Evolutionary conservation across 2,797 vertebrate genomes (phyloP), one percentile per base, ranked within the genome.

Genomic region (Parambassis ranga): DNA sequence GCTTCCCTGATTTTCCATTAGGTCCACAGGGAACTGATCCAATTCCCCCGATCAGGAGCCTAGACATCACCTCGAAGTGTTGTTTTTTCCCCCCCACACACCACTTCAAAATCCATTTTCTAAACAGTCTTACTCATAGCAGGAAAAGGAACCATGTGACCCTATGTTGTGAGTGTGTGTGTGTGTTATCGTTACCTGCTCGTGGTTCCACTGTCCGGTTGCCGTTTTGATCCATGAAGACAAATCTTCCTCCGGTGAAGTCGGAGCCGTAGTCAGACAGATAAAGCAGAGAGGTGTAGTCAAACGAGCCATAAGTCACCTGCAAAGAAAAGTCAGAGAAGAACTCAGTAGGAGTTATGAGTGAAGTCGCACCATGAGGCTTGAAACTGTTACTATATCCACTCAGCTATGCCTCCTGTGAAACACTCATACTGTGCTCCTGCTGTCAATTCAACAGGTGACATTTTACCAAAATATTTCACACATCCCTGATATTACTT

Each of bases 281-380:
- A 65, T 98, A 98, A 0, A 99, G 93, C 63, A 99, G 90, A 0
- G 96, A 97, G 0, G 96, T 99, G 81, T 99, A 99, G 86, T 99
- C 97, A 58, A 98, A 99, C 2, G 96, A 98, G 42, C 96, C 97
- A 0, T 98, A 98, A 0, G 96, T 98, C 67, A 95, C 94, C 97
- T 98, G 24, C 9, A 37, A 22, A 67, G 37, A 22, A 67, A 7
- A 27, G 42, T 0, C 32, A 67, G 13, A 58, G 20, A 56, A n/a
- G 15, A 14, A 44, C 10, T 28, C 6, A 20, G 14, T 1, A 7
- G 2, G 4, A 48, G 38, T 8, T 39, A 30, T 8, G 10, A 47
- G 13, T 33, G 18, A 47, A 22, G 1, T 10, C 10, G 7, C 4
- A 10, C 41, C 41, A 15, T 3, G 16, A 2, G 22, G 16, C 15